Conservation (phyloP, 2,888 invertebrate species). For the Bimastos eiseni region DNA sequence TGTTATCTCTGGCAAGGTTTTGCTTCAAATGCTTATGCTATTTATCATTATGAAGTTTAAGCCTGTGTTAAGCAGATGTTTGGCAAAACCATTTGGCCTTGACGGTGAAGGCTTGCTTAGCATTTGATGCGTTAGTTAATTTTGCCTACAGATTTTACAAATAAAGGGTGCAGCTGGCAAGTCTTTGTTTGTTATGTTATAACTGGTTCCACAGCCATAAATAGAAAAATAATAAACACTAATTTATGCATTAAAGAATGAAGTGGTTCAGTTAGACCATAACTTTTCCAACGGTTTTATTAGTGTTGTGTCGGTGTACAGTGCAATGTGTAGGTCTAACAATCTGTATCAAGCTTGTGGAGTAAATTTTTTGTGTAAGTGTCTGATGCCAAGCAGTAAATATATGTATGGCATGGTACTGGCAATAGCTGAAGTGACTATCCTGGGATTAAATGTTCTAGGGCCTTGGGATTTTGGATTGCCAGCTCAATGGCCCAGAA, state of each 20-base stretch:
- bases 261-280: neutral
- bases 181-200: neutral
- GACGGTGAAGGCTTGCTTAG: neutral
- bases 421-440: too few species aligned
- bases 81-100: too few species aligned
- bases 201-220: neutral
- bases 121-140: neutral
- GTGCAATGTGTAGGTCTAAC: neutral
- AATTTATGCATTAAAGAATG: neutral
- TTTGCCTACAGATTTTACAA: constrained; percentile 13
- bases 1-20: neutral
- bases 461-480: neutral
- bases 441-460: neutral
- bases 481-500: neutral
- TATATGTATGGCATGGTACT: too few species aligned
- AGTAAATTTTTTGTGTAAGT: neutral
- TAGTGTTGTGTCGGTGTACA: neutral
- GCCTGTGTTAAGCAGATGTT: too few species aligned
- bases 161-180: neutral
- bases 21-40: too few species aligned
- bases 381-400: too few species aligned
- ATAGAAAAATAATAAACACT: neutral
- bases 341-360: neutral
- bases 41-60: too few species aligned
- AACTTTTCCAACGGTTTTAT: neutral